A percentile compares a stretch with the other conserved stretches of the same genome.
These are phyloP conservation scores for Eclectus roratus DNA, from an alignment of 2,113 vertebrate genomes.

Conservation along the genomic window DNA sequence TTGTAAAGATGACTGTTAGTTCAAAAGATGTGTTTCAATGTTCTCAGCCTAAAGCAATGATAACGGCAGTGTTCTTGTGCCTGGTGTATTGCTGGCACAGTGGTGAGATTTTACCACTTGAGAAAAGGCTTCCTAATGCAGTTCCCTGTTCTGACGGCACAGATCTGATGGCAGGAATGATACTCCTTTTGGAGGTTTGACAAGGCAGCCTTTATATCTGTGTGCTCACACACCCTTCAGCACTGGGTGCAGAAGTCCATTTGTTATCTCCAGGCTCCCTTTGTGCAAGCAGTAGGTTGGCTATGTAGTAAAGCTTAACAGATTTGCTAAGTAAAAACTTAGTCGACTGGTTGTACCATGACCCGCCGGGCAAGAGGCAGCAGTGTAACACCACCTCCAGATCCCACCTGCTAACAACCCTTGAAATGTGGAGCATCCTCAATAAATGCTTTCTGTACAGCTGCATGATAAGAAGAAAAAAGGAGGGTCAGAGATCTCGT, in stretches of 20 bases:
- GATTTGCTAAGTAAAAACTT: not conserved
- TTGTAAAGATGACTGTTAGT: not conserved
- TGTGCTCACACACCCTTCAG: not conserved
- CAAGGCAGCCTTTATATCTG: not conserved
- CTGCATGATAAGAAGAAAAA: not conserved
- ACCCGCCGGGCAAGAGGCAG: rapidly evolving
- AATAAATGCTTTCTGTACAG: not conserved
- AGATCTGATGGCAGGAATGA: not conserved
- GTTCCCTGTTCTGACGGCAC: not conserved
- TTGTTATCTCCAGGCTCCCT: not conserved
- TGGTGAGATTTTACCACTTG: not conserved
- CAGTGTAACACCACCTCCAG: not conserved
- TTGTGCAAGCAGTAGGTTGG: not conserved
- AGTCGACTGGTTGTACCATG: not conserved
- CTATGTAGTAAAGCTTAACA: not conserved
- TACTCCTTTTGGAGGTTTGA: not conserved
- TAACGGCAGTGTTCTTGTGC: not conserved
- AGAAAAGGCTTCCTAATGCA: not conserved
- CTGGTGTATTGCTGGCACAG: not conserved
- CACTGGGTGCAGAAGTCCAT: not conserved
- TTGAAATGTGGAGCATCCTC: not conserved
- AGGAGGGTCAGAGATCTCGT: not conserved
- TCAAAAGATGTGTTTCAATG: not conserved
- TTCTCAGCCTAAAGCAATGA: not conserved
- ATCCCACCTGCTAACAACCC: not conserved